These are phyloP conservation scores for Drosophila tani DNA, from an alignment of 1,140 invertebrate genomes.

Conservation along the genomic window DNA sequence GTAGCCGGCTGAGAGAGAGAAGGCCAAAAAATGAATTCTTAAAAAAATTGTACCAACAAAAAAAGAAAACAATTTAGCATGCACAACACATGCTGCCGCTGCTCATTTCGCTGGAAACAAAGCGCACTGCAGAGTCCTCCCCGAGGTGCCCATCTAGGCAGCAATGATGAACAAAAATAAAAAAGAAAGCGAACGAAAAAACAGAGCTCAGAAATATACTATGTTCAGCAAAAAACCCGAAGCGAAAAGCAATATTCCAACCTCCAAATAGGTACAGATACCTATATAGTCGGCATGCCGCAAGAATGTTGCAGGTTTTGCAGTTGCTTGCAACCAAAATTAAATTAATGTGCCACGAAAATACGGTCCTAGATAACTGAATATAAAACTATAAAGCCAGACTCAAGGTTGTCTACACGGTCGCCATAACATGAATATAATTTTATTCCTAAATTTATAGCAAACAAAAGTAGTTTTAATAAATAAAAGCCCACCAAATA, in stretches of 20 bases:
- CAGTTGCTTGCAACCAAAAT: conserved; percentile 33
- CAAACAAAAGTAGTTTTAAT: too few relatives aligned
- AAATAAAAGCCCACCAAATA: too few relatives aligned
- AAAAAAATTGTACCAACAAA: conserved; percentile 34
- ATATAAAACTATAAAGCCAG: too few relatives aligned
- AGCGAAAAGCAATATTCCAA: conserved; percentile 40
- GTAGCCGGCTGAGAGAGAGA: conserved; percentile 36
- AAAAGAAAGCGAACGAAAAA: conserved; percentile 10
- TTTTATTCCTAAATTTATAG: too few relatives aligned
- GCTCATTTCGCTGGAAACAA: conserved; percentile 74
- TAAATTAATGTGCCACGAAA: not conserved
- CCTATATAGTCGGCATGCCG: conserved; percentile 21
- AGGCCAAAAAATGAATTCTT: conserved; percentile 21
- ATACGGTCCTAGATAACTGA: too few relatives aligned
- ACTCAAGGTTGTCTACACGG: too few relatives aligned
- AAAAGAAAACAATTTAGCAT: conserved; percentile 57
- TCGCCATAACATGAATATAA: too few relatives aligned
- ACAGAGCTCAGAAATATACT: conserved; percentile 21
- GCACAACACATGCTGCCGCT: conserved; percentile 71
- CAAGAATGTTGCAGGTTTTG: conserved; percentile 74
- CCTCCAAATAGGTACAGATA: not conserved
- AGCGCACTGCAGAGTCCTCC: conserved; percentile 38
- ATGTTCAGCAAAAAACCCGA: conserved; percentile 19
- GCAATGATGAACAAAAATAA: conserved; percentile 18
- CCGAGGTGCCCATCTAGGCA: conserved; percentile 22